Conservation (phyloP, 1,140 invertebrate species). For the fruit fly (Drosophila melanogaster) region Release_6_plus_ISO1_MT NT_037436.4:3663001-3663500, state of each 20-base stretch:
- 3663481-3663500: conserved; percentile 83
- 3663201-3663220: conserved; percentile 39
- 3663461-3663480: conserved; percentile 74
- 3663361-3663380: conserved; percentile 26
- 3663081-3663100: conserved; percentile 69
- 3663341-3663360: conserved; percentile 76
- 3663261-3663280: conserved; percentile 73
- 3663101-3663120: conserved; percentile 76
- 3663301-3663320: conserved; percentile 47
- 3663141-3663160: conserved; percentile 54
- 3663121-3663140: conserved; percentile 38
- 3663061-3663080: conserved; percentile 60
- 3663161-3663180: conserved; percentile 55
- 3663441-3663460: conserved; percentile 62
- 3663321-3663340: conserved; percentile 80
- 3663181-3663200: conserved; percentile 63
- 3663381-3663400: conserved; percentile 80
- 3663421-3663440: conserved; percentile 62
- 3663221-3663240: not conserved
- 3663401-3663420: conserved; percentile 82
- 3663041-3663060: conserved; percentile 69
- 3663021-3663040: conserved; percentile 63
- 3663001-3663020: conserved; percentile 74
- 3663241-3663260: conserved; percentile 26
- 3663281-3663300: conserved; percentile 31